These are phyloP conservation scores for Entomobrya proxima DNA, from an alignment of 2,888 invertebrate species.

Conservation along the genomic window DNA sequence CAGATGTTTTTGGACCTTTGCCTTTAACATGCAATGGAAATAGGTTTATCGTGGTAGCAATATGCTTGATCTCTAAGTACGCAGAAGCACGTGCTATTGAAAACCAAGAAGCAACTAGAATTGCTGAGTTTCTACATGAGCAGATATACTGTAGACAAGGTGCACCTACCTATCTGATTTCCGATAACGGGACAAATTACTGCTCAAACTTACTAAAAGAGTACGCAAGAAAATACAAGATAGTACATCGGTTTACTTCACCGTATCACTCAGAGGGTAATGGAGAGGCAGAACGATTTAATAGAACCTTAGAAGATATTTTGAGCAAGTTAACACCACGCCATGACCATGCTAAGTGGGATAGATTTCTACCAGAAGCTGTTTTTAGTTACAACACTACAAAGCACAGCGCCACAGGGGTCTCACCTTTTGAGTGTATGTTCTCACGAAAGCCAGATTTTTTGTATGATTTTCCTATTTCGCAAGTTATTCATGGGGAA, in stretches of 20 bases:
- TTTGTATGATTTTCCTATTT: conserved; percentile 35
- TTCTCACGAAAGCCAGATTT: conserved; percentile 31
- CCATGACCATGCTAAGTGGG: conserved; percentile 74
- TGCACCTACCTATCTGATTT: conserved; percentile 68
- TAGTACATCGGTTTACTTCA: conserved; percentile 58
- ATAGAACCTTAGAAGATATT: conserved; percentile 71
- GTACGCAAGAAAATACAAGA: not conserved
- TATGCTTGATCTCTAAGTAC: conserved; percentile 72
- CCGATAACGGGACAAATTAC: conserved; percentile 74
- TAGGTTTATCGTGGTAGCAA: conserved; percentile 69
- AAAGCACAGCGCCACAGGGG: not conserved
- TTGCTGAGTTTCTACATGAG: conserved; percentile 72
- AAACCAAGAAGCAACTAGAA: conserved; percentile 73
- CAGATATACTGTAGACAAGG: conserved; percentile 72
- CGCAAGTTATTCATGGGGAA: not conserved
- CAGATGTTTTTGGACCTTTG: conserved; percentile 73
- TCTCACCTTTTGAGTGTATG: conserved; percentile 37
- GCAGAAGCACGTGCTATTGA: conserved; percentile 71
- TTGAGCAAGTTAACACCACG: conserved; percentile 72
- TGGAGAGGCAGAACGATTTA: conserved; percentile 75
- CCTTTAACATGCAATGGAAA: conserved; percentile 63
- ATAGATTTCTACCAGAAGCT: conserved; percentile 71
- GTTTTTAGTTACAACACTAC: conserved; percentile 73
- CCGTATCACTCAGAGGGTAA: no score
- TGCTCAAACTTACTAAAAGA: conserved; percentile 47